Evolutionary conservation across 2,888 invertebrate species (phyloP).

Genomic region (Busseola fusca): DNA sequence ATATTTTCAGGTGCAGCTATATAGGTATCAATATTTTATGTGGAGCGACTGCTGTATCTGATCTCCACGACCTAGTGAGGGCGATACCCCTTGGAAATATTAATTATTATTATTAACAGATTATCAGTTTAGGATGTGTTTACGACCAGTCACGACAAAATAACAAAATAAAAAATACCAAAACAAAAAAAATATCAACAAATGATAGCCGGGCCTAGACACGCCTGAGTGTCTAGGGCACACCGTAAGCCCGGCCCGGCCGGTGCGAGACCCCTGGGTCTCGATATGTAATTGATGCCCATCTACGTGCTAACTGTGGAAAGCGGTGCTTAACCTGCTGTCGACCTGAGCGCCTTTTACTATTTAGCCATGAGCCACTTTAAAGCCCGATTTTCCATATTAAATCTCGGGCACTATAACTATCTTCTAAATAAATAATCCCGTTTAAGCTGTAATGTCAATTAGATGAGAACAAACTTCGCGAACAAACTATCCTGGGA

Average conservation of each 20-base stretch:
- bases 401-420: background rate
- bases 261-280: no score
- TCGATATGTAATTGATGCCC: background rate
- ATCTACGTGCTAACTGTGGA: no score
- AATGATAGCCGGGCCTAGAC: background rate
- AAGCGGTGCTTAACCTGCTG: background rate
- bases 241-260: no score
- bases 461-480: slow-evolving; percentile 5
- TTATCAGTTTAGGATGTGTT: no score
- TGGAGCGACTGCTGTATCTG: background rate
- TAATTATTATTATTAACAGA: no score
- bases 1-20: no score
- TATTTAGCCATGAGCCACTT: background rate
- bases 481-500: slow-evolving; percentile 9
- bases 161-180: no score
- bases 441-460: slow-evolving; percentile 10
- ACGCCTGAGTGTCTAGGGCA: no score
- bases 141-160: background rate
- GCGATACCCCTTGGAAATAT: background rate
- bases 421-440: background rate
- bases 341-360: background rate
- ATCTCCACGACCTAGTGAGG: background rate
- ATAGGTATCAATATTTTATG: no score
- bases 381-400: background rate
- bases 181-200: no score